phyloP scores from a whole-genome alignment of 2,113 vertebrate genomes.

The Antechinus stuartii region DNA sequence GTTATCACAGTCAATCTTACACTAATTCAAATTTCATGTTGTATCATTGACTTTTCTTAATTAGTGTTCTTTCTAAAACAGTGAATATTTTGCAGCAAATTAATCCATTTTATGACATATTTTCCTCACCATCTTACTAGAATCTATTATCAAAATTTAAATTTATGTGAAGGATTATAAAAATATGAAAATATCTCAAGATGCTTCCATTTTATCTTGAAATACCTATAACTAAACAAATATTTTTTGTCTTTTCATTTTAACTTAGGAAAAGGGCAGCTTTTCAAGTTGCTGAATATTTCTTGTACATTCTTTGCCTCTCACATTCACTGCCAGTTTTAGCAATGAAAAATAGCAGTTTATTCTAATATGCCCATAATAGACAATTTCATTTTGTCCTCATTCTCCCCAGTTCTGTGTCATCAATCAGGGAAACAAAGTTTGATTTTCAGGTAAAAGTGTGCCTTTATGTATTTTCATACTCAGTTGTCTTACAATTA shows the following conservation, averaged over 20 bases:
- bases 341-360: background rate
- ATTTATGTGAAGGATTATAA: background rate
- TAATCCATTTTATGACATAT: slow-evolving; percentile 9
- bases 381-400: background rate
- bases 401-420: background rate
- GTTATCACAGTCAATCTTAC: slow-evolving; percentile 5
- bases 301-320: background rate
- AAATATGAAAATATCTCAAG: background rate
- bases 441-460: background rate
- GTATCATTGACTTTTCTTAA: slow-evolving; percentile 34
- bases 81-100: slow-evolving; percentile 17
- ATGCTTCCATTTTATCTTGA: background rate
- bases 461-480: background rate
- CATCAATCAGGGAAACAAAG: background rate
- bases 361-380: background rate
- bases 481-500: background rate
- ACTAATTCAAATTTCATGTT: slow-evolving; percentile 47
- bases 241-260: background rate
- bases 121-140: background rate
- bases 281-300: background rate
- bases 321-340: background rate
- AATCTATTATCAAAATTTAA: slow-evolving; percentile 4
- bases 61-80: slow-evolving; percentile 52
- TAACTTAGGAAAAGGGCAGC: background rate
- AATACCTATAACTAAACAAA: background rate